A percentile compares a stretch with the other conserved stretches of the same genome.
phyloP scores from a whole-genome alignment of 2,797 vertebrate genomes.

The Pseudotriccus pelzelni region DNA sequence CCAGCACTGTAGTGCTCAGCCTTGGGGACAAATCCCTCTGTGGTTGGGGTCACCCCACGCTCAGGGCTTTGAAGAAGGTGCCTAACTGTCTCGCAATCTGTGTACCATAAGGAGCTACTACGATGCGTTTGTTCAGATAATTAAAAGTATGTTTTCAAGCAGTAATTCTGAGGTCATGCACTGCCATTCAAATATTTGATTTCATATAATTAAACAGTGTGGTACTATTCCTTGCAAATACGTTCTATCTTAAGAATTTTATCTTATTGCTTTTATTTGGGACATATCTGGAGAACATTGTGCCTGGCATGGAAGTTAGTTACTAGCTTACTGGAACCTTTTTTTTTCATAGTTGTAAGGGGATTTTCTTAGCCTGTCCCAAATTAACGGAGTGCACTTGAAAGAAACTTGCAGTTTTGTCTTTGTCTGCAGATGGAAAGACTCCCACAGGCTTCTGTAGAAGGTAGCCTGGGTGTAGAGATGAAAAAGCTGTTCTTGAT shows the following conservation, averaged over 20 bases:
- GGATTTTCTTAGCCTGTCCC: slow-evolving; percentile 35
- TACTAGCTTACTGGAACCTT: background rate
- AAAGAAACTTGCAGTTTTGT: background rate
- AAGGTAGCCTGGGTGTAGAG: background rate
- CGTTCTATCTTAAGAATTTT: background rate
- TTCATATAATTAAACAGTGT: slow-evolving; percentile 18
- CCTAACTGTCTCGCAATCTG: slow-evolving; percentile 11
- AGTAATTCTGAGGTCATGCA: background rate
- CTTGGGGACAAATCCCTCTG: background rate
- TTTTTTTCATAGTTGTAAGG: background rate
- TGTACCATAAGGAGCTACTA: background rate
- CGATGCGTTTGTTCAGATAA: slow-evolving; percentile 15
- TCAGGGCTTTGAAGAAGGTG: slow-evolving; percentile 7
- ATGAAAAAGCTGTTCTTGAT: background rate
- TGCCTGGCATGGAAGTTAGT: slow-evolving; percentile 3
- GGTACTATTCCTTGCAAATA: background rate
- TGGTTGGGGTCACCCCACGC: background rate
- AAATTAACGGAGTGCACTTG: background rate
- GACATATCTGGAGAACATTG: background rate
- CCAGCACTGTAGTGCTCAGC: background rate
- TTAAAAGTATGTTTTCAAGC: slow-evolving; percentile 32
- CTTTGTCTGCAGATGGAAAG: slow-evolving; percentile 12
- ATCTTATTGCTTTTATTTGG: slow-evolving; percentile 14
- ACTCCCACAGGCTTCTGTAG: background rate
- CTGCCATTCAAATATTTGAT: slow-evolving; percentile 28